Conservation (phyloP, 2,888 invertebrate genomes). For the Cephus pygmeus region DNA sequence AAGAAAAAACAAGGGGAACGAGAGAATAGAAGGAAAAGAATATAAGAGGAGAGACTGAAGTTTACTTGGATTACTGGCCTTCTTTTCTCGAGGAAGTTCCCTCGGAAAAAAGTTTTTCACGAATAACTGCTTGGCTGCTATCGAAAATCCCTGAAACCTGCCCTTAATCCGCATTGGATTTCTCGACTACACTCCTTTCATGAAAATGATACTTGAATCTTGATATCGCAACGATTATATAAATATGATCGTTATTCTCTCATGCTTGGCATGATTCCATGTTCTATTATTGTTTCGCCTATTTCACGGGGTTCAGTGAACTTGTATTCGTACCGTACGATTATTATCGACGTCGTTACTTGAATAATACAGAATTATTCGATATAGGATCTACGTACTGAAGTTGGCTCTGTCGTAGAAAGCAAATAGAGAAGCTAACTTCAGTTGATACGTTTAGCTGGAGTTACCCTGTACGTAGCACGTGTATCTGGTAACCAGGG, state of each 20-base stretch:
- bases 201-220: neutral
- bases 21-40: neutral
- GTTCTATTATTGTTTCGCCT: neutral
- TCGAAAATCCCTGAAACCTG: neutral
- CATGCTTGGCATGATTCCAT: neutral
- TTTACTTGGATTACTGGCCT: neutral
- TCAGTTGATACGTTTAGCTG: neutral
- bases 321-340: neutral
- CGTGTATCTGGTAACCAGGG: neutral
- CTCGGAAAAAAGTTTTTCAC: neutral
- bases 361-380: neutral
- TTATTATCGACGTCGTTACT: neutral
- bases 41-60: neutral
- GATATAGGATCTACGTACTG: neutral
- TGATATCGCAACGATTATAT: neutral
- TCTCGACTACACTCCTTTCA: neutral
- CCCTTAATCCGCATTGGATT: neutral
- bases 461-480: neutral
- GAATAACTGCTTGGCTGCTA: neutral
- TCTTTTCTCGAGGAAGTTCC: neutral
- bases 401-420: neutral
- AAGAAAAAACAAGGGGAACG: neutral
- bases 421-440: neutral
- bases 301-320: neutral
- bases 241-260: neutral